Evolutionary conservation across 2,888 invertebrate species (phyloP), one percentile per base, ranked within the genome.

Genomic region (Andrena praecox): DNA sequence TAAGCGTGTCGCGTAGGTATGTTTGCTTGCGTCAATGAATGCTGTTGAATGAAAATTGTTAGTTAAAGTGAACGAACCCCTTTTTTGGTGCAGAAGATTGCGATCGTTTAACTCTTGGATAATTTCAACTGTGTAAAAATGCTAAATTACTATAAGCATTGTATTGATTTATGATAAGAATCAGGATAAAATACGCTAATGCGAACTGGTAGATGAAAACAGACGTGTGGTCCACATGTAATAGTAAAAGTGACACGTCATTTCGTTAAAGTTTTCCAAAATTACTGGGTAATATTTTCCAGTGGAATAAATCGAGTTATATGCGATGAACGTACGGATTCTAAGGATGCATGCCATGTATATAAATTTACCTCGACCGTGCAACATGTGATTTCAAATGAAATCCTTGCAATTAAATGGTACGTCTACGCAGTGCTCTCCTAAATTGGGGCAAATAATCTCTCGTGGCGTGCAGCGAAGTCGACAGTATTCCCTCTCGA

Each of bases 371-470:
- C 29, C 60, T 67, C 16, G 12, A 67, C 59, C 33, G 33, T 10
- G 64, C 24, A 52, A 62, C 77, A 42, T 67, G 54, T 54, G 63
- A 78, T 76, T 78, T 56, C 16, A 69, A 68, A 77, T 7, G 52
- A 64, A 50, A 63, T 69, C 35, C 27, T 56, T 20, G 68, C 63
- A 77, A 79, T 76, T 79, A 77, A 29, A 64, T 31, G 16, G 31
- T 27, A 59, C 5, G 60, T 50, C 35, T 42, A 35, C 50, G 42
- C 52, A 33, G 64, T 27, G 70, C 62, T 50, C 48, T 54, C 67
- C 64, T 63, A 69, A 77, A 80, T 77, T 77, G 56, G 54, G 27
- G 69, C 63, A 70, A 77, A 79, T 77, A 29, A 70, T 70, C 63
- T 64, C 63, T 12, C 24, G 63, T 48, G 20, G 42, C 29, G 48